Evolutionary conservation across 2,797 vertebrate genomes (phyloP), one percentile per base, ranked within the genome.

Genomic region (Eptatretus atami): DNA sequence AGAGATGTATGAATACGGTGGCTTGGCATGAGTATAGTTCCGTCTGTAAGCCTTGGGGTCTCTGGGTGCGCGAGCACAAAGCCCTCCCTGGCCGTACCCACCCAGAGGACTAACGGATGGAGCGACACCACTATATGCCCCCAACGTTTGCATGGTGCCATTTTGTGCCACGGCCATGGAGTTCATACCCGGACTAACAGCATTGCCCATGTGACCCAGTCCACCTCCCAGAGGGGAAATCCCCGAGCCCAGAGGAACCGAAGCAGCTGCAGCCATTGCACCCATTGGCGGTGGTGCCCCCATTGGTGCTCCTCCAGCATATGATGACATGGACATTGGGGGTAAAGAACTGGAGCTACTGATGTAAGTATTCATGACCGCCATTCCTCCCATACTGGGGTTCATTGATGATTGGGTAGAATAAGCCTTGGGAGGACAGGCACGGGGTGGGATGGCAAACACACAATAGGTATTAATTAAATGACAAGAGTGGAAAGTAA

Each of bases 1-100:
- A 0, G 88, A 94, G 70, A 95, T 95, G 76, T 95, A 93, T 4
- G 86, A 92, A 67, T 95, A 95, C 12, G 88, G 88, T 0, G 88
- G 88, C 66, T 95, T 95, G 72, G 88, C 88, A 2, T 96, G 88
- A 0, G 88, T 84, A 70, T 92, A 94, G 73, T 82, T 90, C 70
- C 88, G 77, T 70, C 88, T 76, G 75, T 90, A 85, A 0, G 80
- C 76, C 72, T 96, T 96, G 72, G 76, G 78, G 53, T 88, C 85
- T 2, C 81, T 75, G 1, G 75, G 73, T 2, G 84, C 57, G 10
- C 57, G 57, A 9, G n/a, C 74, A 63, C 78, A 82, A 25, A 90
- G 77, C 67, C 77, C 81, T 25, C 80, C 76, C n/a, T 82, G 76
- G 1, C 75, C 74, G 65, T 92, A 93, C 2, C 57, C 57, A 12